Base-by-base conservation (phyloP, 2,888 invertebrate species). In the Synanthedon myopaeformis region DNA sequence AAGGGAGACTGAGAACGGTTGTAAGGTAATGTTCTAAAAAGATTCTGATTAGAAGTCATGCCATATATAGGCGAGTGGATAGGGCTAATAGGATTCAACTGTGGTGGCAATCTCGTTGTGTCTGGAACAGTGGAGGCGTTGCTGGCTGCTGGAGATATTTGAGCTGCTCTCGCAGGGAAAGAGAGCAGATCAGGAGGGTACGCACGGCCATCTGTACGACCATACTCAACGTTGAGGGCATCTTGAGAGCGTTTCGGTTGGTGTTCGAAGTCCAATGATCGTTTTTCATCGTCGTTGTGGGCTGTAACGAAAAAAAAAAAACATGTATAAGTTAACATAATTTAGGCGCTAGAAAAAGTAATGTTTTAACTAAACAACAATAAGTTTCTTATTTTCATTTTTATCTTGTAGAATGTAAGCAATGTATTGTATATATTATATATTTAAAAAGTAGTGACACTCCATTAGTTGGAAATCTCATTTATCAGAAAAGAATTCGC, bases 111-210 rank as follows among this genome's bases (percentile, higher is more conserved):
- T 61, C 92, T 89, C 14, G 92, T 90, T 45, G 90, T 92, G 66
- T 93, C 93, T 1, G 92, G 92, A 14, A 93, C 93, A 12, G 95
- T 95, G 3, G 95, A 95, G 4, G 93, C 92, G 55, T 93, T 94
- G 69, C 94, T 94, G 10, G 94, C 94, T 55, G 94, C 93, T 8
- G 94, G 94, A 1, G 93, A 93, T 53, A 93, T 91, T 67, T 93
- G 93, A 0, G 90, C 88, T 52, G 90, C 91, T 61, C 91, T 89
- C 0, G 92, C 89, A 3, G 93, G 93, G 74, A 95, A 95, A 1
- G 95, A 92, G 57, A 96, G 83, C 10, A 96, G 86, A 72, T 96
- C 96, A 0, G 96, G 95, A 19, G 95, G 94, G 71, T 94, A 91
- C 19, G 92, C 91, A 12, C 91, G 83, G 56, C 88, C 89, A 53